A percentile compares a stretch with the other conserved stretches of the same genome.
These are phyloP conservation scores for Nezara viridula DNA, from an alignment of 2,888 invertebrate genomes.

Conservation along the genomic window DNA sequence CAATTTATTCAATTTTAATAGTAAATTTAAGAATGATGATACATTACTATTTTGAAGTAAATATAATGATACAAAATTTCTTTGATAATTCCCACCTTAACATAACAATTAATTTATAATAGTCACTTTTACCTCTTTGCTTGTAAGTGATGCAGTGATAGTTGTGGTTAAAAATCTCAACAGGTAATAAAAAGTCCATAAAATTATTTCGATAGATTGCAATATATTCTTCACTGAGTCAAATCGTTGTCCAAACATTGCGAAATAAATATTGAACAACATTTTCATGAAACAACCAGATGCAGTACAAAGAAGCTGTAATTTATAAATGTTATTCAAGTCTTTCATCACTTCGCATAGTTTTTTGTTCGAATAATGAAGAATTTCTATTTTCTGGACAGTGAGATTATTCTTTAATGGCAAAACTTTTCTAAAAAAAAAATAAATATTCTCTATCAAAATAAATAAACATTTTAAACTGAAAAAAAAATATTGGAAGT, in stretches of 20 bases:
- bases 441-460: not conserved
- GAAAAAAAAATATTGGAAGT: no score
- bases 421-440: slow-evolving; percentile 19
- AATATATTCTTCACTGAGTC: slow-evolving; percentile 7
- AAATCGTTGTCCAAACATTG: slow-evolving; percentile 41
- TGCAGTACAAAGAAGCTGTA: slow-evolving; percentile 61
- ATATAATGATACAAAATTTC: not conserved
- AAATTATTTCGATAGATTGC: slow-evolving; percentile 21
- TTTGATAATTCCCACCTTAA: not conserved
- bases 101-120: not conserved
- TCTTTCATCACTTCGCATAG: slow-evolving; percentile 56
- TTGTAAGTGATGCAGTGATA: slow-evolving; percentile 51
- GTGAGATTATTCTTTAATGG: slow-evolving; percentile 25
- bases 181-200: slow-evolving; percentile 59
- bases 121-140: slow-evolving; percentile 56
- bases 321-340: slow-evolving; percentile 60
- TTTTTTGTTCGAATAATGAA: slow-evolving; percentile 58
- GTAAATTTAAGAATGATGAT: no score
- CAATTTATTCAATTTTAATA: no score
- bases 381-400: slow-evolving; percentile 53
- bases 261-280: slow-evolving; percentile 63
- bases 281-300: slow-evolving; percentile 61
- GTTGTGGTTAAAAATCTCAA: slow-evolving; percentile 49
- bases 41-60: no score
- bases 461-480: no score